Evolutionary conservation across 2,888 invertebrate genomes (phyloP), one percentile per base, ranked within the genome.

Genomic region (Silvanus unidentatus): DNA sequence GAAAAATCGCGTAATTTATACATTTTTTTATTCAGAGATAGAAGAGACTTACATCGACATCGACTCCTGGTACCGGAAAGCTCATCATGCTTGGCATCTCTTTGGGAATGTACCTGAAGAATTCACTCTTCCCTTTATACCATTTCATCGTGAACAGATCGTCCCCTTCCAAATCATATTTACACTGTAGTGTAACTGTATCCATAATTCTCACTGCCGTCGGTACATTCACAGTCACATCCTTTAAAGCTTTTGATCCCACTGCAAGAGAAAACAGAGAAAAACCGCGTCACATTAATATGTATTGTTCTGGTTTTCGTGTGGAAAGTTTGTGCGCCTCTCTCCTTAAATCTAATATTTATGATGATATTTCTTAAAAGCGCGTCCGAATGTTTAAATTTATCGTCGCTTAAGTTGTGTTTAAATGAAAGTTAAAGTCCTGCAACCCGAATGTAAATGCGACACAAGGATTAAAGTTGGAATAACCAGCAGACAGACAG

Each of bases 21-120:
- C n/a, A n/a, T n/a, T n/a, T n/a, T n/a, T n/a, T n/a, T n/a, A n/a
- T n/a, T n/a, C n/a, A n/a, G n/a, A n/a, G n/a, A n/a, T n/a, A n/a
- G n/a, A n/a, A n/a, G n/a, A n/a, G n/a, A 82, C 86, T 84, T 72
- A 88, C 88, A 70, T 87, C 85, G 39, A 88, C 85, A 68, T 81
- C 80, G 34, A 72, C 63, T 43, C 82, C 84, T 6, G 82, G 80
- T 40, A 82, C 71, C 1, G 83, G 81, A 63, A 88, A 88, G 15
- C 84, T 82, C 56, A 80, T 78, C 15, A 84, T 84, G 57, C 83
- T 82, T 2, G 87, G 88, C 53, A 84, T 71, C 66, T 88, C 88
- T 65, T 88, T 87, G 2, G 88, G 88, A 54, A 87, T 81, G 66
- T 80, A 88, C 66, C 88, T 77, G 74, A 84, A 88, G 76, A 88